phyloP scores from a whole-genome alignment of 2,113 vertebrate genomes.

The Brachypodius melanocephalos region DNA sequence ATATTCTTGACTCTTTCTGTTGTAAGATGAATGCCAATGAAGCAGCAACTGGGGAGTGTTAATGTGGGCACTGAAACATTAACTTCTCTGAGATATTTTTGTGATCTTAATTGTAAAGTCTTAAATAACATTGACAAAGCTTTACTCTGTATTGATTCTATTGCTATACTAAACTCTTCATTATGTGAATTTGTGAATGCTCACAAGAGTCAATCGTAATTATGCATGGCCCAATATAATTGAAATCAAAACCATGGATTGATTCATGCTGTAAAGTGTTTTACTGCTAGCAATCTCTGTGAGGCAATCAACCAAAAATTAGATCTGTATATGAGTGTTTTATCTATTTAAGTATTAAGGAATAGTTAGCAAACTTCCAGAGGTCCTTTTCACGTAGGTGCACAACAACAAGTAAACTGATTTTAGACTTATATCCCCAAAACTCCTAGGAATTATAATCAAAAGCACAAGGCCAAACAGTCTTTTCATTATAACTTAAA shows the following conservation, averaged over 20 bases:
- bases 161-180: constrained; percentile 52
- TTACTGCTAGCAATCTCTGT: constrained; percentile 33
- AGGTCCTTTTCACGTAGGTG: not conserved
- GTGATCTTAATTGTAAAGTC: constrained; percentile 5
- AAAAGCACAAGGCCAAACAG: not conserved
- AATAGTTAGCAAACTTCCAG: not conserved
- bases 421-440: not conserved
- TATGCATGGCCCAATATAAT: constrained; percentile 29
- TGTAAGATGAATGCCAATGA: not conserved
- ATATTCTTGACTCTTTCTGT: not conserved
- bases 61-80: constrained; percentile 1
- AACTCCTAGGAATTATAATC: not conserved
- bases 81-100: constrained; percentile 28
- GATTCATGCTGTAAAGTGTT: constrained; percentile 3
- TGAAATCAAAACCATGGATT: constrained; percentile 59
- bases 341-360: constrained; percentile 18
- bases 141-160: constrained; percentile 50
- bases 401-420: not conserved
- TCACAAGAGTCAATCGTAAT: constrained; percentile 61
- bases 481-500: not conserved
- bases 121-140: constrained; percentile 47
- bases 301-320: constrained; percentile 39
- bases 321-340: not conserved
- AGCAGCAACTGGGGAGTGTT: not conserved
- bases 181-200: constrained; percentile 54